Percentiles rank a stretch among this genome's conserved stretches.
phyloP scores from a whole-genome alignment of 2,888 invertebrate species.

The Aquatica leii region DNA sequence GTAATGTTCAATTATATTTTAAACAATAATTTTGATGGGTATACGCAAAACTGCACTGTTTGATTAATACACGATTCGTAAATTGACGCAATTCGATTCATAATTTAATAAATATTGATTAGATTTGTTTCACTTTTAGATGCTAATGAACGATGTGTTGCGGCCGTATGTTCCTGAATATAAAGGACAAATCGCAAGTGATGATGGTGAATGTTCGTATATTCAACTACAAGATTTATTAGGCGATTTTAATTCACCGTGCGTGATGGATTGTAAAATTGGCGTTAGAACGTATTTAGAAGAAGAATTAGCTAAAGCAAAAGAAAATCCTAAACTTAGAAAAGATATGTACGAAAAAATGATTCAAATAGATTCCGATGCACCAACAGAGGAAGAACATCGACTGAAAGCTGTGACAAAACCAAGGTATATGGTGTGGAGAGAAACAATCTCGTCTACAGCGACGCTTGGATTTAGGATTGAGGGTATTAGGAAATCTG shows the following conservation, averaged over 20 bases:
- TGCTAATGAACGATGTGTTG: conserved; percentile 87
- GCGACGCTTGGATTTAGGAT: conserved; percentile 95
- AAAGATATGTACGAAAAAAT: conserved; percentile 99
- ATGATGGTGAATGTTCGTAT: conserved; percentile 84
- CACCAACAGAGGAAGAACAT: conserved; percentile 91
- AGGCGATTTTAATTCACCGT: conserved; percentile 89
- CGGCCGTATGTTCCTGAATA: conserved; percentile 93
- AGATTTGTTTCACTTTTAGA: conserved; percentile 47
- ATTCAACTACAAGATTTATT: conserved; percentile 92
- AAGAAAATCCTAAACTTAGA: conserved; percentile 90
- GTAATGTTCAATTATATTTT: too few species aligned
- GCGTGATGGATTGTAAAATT: conserved; percentile 97
- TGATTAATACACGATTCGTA: too few species aligned
- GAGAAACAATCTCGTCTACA: conserved; percentile 98
- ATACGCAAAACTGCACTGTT: too few species aligned
- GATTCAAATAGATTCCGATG: conserved; percentile 90
- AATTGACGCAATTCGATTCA: too few species aligned
- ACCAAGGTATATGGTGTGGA: conserved; percentile 94
- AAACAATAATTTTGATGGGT: too few species aligned
- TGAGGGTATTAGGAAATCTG: conserved; percentile 90
- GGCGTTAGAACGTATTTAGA: conserved; percentile 95
- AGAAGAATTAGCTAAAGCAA: conserved; percentile 93
- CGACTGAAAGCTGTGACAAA: conserved; percentile 91
- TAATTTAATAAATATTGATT: too few species aligned
- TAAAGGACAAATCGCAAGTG: conserved; percentile 83